Base-by-base conservation (phyloP, 1,140 invertebrate genomes). In the Anastrepha obliqua region DNA sequence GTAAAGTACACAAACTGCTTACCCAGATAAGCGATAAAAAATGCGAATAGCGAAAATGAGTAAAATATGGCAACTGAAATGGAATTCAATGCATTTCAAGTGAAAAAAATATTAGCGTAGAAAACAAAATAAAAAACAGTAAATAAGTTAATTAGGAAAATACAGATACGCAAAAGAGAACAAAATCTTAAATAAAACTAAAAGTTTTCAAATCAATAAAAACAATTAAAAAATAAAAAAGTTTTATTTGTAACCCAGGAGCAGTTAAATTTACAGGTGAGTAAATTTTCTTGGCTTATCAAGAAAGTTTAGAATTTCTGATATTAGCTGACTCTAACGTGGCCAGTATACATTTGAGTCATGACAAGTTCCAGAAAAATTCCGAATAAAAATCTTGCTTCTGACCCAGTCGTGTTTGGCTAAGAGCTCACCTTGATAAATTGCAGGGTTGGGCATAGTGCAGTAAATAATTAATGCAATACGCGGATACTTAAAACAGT, bases 131-230 rank as follows among this genome's bases (percentile, higher is more conserved):
- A 81, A 11, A 55, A 55, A 62, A 17, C 51, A 2, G 20, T 81
- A 81, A 81, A 81, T 20, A n/a, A 81, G 20, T 47, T n/a, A 81
- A 81, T 7, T 67, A 29, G n/a, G 11, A 5, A 62, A 62, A 62
- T 17, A 62, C 4, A 13, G 60, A 17, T 62, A 62, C 11, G 60
- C 42, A 74, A 29, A 65, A 15, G 44, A 55, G 9, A 29, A 51
- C 47, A n/a, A 58, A 81, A 55, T 81, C 74, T 58, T 81, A 81
- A 81, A 81, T 81, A 81, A 81, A 81, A 81, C 47, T 55, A 81
- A 81, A 81, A 81, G 47, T 55, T 81, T 81, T 81, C 47, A 51
- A 81, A 81, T 81, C 17, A 81, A 81, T 55, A 81, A 81, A 55
- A 55, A 81, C 0, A 29, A 29, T 29, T 29, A 29, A 29, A 29